phyloP scores from a whole-genome alignment of 2,888 invertebrate species.

The Agrochola lota region DNA sequence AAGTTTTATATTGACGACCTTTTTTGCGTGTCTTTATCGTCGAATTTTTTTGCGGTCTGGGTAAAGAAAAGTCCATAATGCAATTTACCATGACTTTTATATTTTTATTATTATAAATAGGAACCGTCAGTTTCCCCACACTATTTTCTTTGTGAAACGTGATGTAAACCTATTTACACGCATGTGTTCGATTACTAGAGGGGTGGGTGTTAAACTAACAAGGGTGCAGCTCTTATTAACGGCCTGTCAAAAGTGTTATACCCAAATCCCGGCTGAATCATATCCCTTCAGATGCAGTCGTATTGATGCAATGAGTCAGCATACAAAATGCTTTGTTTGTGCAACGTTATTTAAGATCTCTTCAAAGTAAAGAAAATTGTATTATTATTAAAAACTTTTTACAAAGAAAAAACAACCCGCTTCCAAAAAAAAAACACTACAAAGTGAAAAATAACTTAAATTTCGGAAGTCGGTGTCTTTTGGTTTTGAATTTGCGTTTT shows the following conservation, averaged over 20 bases:
- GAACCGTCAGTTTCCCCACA: constrained; percentile 46
- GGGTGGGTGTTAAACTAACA: constrained; percentile 87
- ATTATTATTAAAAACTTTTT: no score
- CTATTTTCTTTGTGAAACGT: constrained; percentile 56
- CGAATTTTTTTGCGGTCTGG: constrained; percentile 5
- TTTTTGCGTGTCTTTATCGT: constrained; percentile 1
- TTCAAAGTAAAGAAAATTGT: constrained; percentile 4
- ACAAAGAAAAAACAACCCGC: no score
- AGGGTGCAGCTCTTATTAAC: constrained; percentile 88
- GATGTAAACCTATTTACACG: constrained; percentile 78
- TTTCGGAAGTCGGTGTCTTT: no score
- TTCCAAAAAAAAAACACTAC: no score
- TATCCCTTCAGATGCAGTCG: constrained; percentile 75
- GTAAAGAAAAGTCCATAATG: constrained; percentile 23
- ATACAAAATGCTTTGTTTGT: constrained; percentile 38
- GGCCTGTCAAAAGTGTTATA: constrained; percentile 84
- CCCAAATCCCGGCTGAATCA: constrained; percentile 83
- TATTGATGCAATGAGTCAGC: constrained; percentile 62
- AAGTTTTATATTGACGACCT: constrained; percentile 12
- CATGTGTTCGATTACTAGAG: constrained; percentile 77
- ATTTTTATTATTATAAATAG: constrained; percentile 48
- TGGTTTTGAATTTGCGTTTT: no score
- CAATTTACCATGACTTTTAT: constrained; percentile 34
- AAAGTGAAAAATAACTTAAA: no score
- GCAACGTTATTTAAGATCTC: constrained; percentile 13